Percentiles rank a stretch among this genome's conserved stretches.
These are phyloP conservation scores for Zoroaster sp. DNA, from an alignment of 53 echinoderm and acorn worm species.

Conservation along the genomic window DNA sequence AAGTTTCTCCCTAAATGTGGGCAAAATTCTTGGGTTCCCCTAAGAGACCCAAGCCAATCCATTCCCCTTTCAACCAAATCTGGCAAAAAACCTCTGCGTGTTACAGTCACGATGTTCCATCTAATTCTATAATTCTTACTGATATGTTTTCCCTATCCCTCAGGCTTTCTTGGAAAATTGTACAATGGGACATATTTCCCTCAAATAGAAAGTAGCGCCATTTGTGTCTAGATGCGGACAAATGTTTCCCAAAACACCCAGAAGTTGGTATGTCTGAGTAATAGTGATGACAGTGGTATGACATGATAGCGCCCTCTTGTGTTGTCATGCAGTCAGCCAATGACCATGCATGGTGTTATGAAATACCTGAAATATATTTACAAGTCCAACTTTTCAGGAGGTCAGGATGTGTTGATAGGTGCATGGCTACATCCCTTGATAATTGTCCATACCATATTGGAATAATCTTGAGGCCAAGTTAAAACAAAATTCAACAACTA, in stretches of 20 bases:
- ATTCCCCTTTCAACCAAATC: background rate
- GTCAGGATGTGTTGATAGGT: no score
- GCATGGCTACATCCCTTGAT: no score
- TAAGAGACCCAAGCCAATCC: background rate
- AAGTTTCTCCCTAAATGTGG: background rate
- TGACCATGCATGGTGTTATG: background rate
- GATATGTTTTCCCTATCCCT: background rate
- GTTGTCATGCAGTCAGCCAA: background rate
- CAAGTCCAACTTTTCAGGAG: no score
- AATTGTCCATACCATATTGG: no score
- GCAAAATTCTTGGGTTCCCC: background rate
- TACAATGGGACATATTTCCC: background rate
- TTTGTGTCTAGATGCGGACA: background rate
- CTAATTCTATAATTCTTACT: no score
- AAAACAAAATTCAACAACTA: no score
- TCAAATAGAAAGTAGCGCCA: background rate
- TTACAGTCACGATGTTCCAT: no score
- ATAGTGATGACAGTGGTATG: background rate
- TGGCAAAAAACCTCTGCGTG: no score
- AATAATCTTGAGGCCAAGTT: no score
- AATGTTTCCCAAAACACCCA: background rate
- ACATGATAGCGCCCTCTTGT: constrained; percentile 5
- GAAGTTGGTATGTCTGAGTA: background rate
- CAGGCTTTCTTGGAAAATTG: background rate
- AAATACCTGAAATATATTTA: no score